Base-by-base conservation (phyloP, 2,113 vertebrate genomes). In the Sisor rabdophorus region DNA sequence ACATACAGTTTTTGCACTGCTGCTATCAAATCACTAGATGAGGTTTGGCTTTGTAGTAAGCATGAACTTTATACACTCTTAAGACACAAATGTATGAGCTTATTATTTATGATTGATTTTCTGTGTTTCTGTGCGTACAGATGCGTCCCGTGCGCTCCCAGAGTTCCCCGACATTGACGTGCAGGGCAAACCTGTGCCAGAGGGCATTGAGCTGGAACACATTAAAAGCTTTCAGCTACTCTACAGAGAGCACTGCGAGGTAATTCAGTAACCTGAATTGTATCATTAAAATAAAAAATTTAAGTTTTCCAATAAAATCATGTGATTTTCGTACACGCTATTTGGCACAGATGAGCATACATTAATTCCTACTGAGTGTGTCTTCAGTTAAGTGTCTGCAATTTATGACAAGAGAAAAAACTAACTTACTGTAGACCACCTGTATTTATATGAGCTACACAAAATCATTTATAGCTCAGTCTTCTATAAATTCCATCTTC, bases 241-340 rank as follows among this genome's bases (percentile, higher is more conserved):
- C 36, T 97, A 96, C 89, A 92, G 95, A 85, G 95, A 96, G 83
- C 95, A 97, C 87, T 97, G 95, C 86, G 95, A 97, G 95, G 95
- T 97, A 87, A 78, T 17, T 53, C 54, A 55, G 75, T 55, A 36
- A 69, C 40, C 12, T 54, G 22, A n/a, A n/a, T n/a, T n/a, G n/a
- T n/a, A n/a, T n/a, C n/a, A n/a, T n/a, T n/a, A n/a, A n/a, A n/a
- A n/a, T n/a, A n/a, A n/a, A n/a, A n/a, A n/a, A n/a, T n/a, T n/a
- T n/a, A n/a, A n/a, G n/a, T n/a, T n/a, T n/a, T n/a, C n/a, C n/a
- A n/a, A n/a, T n/a, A n/a, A n/a, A n/a, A n/a, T n/a, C n/a, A n/a
- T n/a, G n/a, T 44, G 40, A 44, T 44, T 44, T 7, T 44, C 40
- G 40, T 4, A 4, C 40, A 8, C 4, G 40, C 40, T 44, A n/a